phyloP scores from a whole-genome alignment of 2,797 vertebrate species.

The Tokudaia tokunoshimensis region DNA sequence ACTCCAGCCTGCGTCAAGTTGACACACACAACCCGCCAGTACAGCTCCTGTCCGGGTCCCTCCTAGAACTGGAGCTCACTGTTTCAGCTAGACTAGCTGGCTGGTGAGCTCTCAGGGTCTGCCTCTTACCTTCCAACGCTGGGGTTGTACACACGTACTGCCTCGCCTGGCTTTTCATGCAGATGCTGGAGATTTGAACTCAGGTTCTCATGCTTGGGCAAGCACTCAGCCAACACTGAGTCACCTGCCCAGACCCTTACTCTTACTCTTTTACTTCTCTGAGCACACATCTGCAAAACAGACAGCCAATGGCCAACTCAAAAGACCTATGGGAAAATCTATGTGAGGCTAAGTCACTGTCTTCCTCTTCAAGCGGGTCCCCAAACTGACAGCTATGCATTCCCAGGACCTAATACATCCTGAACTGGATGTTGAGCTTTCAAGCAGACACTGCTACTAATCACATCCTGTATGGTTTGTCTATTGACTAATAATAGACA shows the following conservation, averaged over 20 bases:
- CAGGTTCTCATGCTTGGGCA: not conserved
- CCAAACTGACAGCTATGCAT: not conserved
- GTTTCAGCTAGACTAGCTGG: not conserved
- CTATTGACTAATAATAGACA: not conserved
- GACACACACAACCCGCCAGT: too few relatives aligned
- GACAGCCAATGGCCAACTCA: not conserved
- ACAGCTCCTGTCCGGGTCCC: not conserved
- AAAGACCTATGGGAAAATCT: not conserved
- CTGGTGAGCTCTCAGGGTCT: not conserved
- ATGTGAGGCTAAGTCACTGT: not conserved
- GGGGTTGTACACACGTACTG: not conserved
- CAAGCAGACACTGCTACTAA: not conserved
- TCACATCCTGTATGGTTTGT: not conserved
- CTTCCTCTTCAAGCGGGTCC: not conserved
- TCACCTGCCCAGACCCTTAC: too few relatives aligned
- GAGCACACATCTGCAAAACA: not conserved
- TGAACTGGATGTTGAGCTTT: not conserved
- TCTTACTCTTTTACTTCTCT: not conserved
- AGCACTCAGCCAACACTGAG: not conserved
- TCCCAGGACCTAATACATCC: not conserved
- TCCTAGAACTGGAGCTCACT: not conserved
- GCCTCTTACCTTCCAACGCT: not conserved
- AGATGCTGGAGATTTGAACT: not conserved
- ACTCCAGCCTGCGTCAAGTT: too few relatives aligned
- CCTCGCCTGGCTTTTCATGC: not conserved